Evolutionary conservation across 2,888 invertebrate genomes (phyloP).

Genomic region (Drosophila barbarae): DNA sequence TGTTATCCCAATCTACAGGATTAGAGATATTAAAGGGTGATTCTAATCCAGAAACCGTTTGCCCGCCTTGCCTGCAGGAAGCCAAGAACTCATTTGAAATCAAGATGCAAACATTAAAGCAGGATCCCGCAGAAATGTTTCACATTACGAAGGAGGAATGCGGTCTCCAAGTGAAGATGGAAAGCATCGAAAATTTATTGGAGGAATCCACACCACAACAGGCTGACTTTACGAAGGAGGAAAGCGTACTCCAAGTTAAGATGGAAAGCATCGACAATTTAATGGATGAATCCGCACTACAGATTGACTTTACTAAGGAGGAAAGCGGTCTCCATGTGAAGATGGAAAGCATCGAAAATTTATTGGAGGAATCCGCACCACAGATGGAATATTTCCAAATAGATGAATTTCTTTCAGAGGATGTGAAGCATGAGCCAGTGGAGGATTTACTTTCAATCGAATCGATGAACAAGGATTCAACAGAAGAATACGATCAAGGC

Average conservation of each 20-base stretch:
- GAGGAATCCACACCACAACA: not conserved
- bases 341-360: too few species aligned
- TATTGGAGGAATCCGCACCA: not conserved
- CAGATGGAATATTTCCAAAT: conserved; percentile 6
- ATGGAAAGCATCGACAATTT: too few species aligned
- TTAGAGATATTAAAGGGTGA: not conserved
- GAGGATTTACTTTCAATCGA: not conserved
- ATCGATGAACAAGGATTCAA: not conserved
- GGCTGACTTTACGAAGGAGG: too few species aligned
- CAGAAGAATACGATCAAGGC: too few species aligned
- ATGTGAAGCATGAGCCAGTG: not conserved
- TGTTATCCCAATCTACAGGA: not conserved
- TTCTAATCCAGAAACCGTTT: conserved; percentile 1
- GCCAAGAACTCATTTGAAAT: not conserved
- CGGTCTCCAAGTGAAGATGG: too few species aligned
- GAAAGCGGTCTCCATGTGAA: too few species aligned
- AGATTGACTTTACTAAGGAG: not conserved
- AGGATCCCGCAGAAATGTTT: not conserved
- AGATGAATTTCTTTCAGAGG: not conserved
- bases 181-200: too few species aligned
- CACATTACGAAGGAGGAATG: too few species aligned
- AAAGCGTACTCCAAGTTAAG: too few species aligned
- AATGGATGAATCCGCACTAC: not conserved
- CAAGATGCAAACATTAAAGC: not conserved
- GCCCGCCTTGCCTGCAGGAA: not conserved